These are phyloP conservation scores for Parnassius apollo DNA, from an alignment of 2,888 invertebrate species.

Conservation along the genomic window DNA sequence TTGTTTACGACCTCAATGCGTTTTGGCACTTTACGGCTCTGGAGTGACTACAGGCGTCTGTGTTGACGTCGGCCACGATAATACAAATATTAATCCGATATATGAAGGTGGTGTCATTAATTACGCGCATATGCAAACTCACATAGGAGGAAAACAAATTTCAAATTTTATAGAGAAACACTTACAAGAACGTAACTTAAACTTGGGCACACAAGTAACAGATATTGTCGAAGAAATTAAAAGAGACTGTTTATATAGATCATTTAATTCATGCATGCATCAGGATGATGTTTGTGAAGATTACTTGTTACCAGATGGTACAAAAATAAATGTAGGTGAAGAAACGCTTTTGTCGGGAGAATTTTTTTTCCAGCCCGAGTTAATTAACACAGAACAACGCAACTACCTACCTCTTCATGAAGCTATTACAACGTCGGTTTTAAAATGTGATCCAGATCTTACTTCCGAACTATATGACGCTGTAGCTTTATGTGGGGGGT, in stretches of 20 bases:
- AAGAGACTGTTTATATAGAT: conserved; percentile 44
- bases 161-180: conserved; percentile 41
- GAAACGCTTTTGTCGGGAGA: conserved; percentile 56
- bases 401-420: conserved; percentile 46
- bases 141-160: conserved; percentile 47
- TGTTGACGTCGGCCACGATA: conserved; percentile 61
- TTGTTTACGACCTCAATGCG: conserved; percentile 57
- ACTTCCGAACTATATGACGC: conserved; percentile 43
- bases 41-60: conserved; percentile 60
- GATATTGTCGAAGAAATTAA: conserved; percentile 45
- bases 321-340: conserved; percentile 48
- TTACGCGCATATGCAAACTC: conserved; percentile 56
- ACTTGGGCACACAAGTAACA: conserved; percentile 35
- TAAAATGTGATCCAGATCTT: conserved; percentile 57
- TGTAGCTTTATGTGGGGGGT: conserved; percentile 57
- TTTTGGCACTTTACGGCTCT: conserved; percentile 58
- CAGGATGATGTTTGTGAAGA: conserved; percentile 34
- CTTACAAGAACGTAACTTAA: conserved; percentile 39
- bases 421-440: conserved; percentile 40
- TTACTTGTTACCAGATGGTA: conserved; percentile 47
- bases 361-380: conserved; percentile 54
- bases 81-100: conserved; percentile 52
- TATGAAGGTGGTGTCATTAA: conserved; percentile 59
- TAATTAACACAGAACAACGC: conserved; percentile 36
- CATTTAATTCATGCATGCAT: conserved; percentile 38